Percentiles rank a stretch among this genome's conserved stretches.
These are phyloP conservation scores for Amphiprion ocellaris DNA, from an alignment of 2,113 vertebrate species.

Conservation along the genomic window DNA sequence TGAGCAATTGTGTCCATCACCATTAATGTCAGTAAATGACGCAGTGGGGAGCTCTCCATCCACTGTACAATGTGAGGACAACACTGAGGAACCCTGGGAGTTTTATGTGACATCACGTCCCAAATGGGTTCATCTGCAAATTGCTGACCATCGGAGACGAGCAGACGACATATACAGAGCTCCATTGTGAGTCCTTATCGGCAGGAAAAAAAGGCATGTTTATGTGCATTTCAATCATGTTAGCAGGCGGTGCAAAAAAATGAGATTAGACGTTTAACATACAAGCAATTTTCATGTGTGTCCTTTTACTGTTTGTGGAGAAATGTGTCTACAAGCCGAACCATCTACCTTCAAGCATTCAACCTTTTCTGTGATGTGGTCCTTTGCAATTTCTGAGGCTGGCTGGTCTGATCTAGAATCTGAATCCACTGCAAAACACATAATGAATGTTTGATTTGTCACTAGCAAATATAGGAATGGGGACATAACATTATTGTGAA, in stretches of 20 bases:
- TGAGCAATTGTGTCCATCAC: slow-evolving; percentile 71
- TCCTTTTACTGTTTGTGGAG: no score
- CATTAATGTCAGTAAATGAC: slow-evolving; percentile 69
- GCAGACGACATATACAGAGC: slow-evolving; percentile 31
- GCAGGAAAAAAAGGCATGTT: not conserved
- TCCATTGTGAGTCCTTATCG: slow-evolving; percentile 43
- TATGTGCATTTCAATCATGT: not conserved
- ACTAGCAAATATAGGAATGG: no score
- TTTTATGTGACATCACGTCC: slow-evolving; percentile 54
- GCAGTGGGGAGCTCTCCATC: slow-evolving; percentile 50
- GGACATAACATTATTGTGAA: no score
- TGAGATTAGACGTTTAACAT: not conserved
- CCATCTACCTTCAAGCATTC: no score
- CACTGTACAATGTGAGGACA: slow-evolving; percentile 43
- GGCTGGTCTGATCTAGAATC: no score
- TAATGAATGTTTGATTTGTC: no score
- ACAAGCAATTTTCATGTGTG: no score
- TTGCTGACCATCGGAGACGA: slow-evolving; percentile 23
- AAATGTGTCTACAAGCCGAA: no score
- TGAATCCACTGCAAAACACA: no score
- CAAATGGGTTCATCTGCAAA: slow-evolving; percentile 46
- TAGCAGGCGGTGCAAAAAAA: no score
- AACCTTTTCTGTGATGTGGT: no score
- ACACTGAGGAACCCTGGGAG: slow-evolving; percentile 44
- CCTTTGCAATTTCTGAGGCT: no score